A percentile compares a stretch with the other conserved stretches of the same genome.
These are phyloP conservation scores for Hozukius guyotensis DNA, from an alignment of 2,797 vertebrate species.

Conservation along the genomic window DNA sequence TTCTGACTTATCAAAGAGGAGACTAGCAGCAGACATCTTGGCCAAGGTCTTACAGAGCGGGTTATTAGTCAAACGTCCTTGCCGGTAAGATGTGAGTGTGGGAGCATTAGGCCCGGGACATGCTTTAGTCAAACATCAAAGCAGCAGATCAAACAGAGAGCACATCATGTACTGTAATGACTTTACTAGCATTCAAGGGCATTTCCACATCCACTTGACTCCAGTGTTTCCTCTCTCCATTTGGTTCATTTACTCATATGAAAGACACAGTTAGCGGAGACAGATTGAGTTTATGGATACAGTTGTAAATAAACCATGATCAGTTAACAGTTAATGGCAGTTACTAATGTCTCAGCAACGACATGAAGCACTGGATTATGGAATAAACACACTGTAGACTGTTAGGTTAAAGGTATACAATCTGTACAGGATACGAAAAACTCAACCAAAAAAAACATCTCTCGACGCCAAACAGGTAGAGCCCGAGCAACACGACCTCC, in stretches of 20 bases:
- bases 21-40: neutral
- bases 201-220: constrained; percentile 23
- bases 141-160: constrained; percentile 32
- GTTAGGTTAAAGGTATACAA: neutral
- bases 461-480: too few relatives aligned
- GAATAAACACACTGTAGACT: neutral
- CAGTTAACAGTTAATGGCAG: neutral
- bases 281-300: neutral
- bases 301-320: neutral
- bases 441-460: fast-evolving
- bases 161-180: constrained; percentile 13
- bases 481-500: fast-evolving
- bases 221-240: neutral
- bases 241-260: neutral
- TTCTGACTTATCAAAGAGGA: constrained; percentile 2
- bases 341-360: neutral
- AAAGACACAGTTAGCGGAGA: neutral
- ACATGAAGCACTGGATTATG: neutral
- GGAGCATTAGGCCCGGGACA: constrained; percentile 6
- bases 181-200: constrained; percentile 14
- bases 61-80: constrained; percentile 37
- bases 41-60: constrained; percentile 2
- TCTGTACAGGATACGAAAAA: too few relatives aligned
- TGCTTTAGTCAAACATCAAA: constrained; percentile 37
- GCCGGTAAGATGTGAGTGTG: constrained; percentile 1